Conservation (phyloP, 2,113 vertebrate species). For the Eleginops maclovinus region DNA sequence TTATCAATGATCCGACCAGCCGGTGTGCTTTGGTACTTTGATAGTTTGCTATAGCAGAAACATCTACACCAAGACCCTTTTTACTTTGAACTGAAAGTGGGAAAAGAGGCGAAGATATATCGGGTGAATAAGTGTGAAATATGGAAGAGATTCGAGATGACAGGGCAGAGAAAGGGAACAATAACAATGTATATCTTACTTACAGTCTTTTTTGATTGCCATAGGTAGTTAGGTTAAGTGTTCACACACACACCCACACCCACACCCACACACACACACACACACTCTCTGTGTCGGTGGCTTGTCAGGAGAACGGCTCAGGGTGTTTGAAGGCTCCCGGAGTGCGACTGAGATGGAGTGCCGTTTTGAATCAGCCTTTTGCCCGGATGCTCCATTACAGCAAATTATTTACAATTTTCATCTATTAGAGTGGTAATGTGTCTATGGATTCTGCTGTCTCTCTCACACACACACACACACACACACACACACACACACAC, state of each 20-base stretch:
- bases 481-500: background rate
- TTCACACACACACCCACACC: background rate
- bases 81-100: too few species aligned
- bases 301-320: slow-evolving; percentile 46
- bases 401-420: slow-evolving; percentile 51
- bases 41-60: too few species aligned
- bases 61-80: too few species aligned
- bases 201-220: too few species aligned
- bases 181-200: too few species aligned
- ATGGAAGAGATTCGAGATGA: too few species aligned
- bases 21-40: too few species aligned
- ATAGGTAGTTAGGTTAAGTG: too few species aligned
- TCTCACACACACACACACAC: slow-evolving; percentile 1
- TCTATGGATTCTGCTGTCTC: slow-evolving; percentile 16
- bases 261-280: slow-evolving; percentile 10
- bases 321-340: slow-evolving; percentile 58
- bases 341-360: slow-evolving; percentile 33
- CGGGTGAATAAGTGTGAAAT: too few species aligned
- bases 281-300: slow-evolving; percentile 30
- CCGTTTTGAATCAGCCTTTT: slow-evolving; percentile 51
- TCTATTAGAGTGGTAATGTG: slow-evolving; percentile 35
- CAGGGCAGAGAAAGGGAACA: too few species aligned
- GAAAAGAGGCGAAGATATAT: too few species aligned
- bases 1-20: too few species aligned
- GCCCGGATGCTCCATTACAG: slow-evolving; percentile 31